Evolutionary conservation across 2,797 vertebrate genomes (phyloP), one percentile per base, ranked within the genome.

Genomic region (Xyrichtys novacula): DNA sequence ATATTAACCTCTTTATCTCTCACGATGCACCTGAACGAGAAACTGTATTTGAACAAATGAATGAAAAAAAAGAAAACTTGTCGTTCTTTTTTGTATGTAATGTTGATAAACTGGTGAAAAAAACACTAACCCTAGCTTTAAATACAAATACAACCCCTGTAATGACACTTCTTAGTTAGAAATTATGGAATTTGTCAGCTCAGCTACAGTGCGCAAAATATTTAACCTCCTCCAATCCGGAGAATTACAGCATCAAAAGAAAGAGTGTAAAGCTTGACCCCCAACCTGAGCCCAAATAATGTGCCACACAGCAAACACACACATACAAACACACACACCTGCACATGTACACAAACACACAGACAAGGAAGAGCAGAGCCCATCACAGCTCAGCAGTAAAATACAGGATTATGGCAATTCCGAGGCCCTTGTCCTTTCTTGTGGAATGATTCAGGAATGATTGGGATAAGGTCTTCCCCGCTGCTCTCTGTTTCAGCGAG

Each of bases 371-470:
- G 80, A 84, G 76, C 74, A 58, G 76, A 74, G 71, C 57, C 83
- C 83, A 86, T 75, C 53, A 62, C 68, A 78, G 78, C 83, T 76
- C 88, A 88, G 89, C 88, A 83, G 86, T 87, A 88, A 88, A 86
- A 85, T 72, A 83, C 52, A 15, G 87, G 88, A 89, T 90, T 88
- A 91, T 65, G 68, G 81, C 81, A 74, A 80, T 89, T 91, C 78
- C 42, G 44, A 56, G 74, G 72, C 63, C 61, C 67, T 83, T 82
- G 79, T 83, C 86, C 91, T 93, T 94, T 92, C 91, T 93, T 92
- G 87, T 85, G 74, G 69, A 88, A 92, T 88, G 86, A 90, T 89
- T 88, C 87, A 83, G 83, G 74, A 85, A 89, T 85, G 85, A 91
- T 87, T 88, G 84, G 78, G 79, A 80, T 80, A 69, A 62, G 84